These are phyloP conservation scores for Phyllostomus discolor DNA, from an alignment of 2,113 vertebrate genomes.

Conservation along the genomic window DNA sequence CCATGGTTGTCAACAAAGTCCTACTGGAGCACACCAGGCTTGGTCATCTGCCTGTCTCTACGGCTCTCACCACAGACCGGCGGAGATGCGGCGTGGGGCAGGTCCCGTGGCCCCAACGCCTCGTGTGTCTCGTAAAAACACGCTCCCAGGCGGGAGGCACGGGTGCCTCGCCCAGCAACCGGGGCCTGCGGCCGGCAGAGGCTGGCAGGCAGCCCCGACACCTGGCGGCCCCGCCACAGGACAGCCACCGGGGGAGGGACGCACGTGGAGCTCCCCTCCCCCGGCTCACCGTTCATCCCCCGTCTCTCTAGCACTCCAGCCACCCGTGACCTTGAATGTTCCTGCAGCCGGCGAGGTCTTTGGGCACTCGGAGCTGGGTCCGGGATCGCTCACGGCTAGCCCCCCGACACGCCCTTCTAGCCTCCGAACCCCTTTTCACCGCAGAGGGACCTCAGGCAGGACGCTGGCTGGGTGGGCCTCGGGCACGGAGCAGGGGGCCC, in stretches of 20 bases:
- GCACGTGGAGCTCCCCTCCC: not conserved
- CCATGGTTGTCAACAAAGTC: not conserved
- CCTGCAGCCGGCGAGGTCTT: not conserved
- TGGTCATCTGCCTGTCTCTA: rapidly evolving
- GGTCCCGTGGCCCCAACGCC: not conserved
- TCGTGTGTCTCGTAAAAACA: not conserved
- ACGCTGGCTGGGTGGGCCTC: not conserved
- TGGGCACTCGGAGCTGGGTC: not conserved
- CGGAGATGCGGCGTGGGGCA: rapidly evolving
- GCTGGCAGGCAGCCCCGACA: not conserved
- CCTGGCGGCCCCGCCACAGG: rapidly evolving
- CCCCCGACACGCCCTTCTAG: not conserved
- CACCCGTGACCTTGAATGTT: not conserved
- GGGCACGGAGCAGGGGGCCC: not conserved
- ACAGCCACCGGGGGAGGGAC: not conserved
- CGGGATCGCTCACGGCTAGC: not conserved
- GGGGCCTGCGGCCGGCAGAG: not conserved
- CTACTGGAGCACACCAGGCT: not conserved
- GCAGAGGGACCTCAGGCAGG: not conserved
- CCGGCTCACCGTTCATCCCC: rapidly evolving
- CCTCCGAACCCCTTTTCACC: not conserved
- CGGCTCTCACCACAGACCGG: rapidly evolving
- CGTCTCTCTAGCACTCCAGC: not conserved
- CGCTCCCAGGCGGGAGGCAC: not conserved
- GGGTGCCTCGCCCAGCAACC: not conserved